Base-by-base conservation (phyloP, 2,888 invertebrate genomes). In the Nomada ruficornis region DNA sequence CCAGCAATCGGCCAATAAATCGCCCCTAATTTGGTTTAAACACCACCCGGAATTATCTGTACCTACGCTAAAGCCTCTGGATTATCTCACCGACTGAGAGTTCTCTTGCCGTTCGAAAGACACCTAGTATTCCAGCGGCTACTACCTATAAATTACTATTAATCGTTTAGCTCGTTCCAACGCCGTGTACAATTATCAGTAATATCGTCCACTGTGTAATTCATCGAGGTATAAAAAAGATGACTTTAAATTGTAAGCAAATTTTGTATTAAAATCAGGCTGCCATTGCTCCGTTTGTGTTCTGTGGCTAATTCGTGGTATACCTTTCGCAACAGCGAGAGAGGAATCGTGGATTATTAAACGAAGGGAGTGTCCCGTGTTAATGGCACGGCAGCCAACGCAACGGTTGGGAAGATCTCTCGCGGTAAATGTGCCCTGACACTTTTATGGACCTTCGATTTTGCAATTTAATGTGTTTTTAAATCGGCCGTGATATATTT, bases 1-100 rank as follows among this genome's bases (percentile, higher is more conserved):
- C 20, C 74, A 71, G 52, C 62, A 55, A 23, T 47, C 79, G 47
- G 50, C 74, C 83, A 82, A 83, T 88, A 88, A 88, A 88, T 88
- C 77, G 78, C 55, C 65, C 42, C 67, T 85, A 88, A 88, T 88
- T 88, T 80, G 75, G 73, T 86, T 83, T 73, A 76, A 88, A 76
- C 88, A 65, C 71, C 69, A 57, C 65, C 59, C 55, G 67, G 84
- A 82, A 81, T 84, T 85, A 88, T 84, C 77, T 74, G 59, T 36
- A 36, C 70, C 75, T 70, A 26, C 69, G 42, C 73, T 65, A 18
- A 87, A 82, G 75, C 82, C 84, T 29, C 52, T 23, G 82, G 84
- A 84, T 88, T 88, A 86, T 71, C 79, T 78, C 75, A 47, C 57
- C 76, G 60, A 36, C 52, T 54, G 71, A 23, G 42, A 42, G 57